Percentiles rank a stretch among this genome's conserved stretches.
Conservation (phyloP, 2,113 vertebrate genomes). For the Himantopus leucocephalus region DNA sequence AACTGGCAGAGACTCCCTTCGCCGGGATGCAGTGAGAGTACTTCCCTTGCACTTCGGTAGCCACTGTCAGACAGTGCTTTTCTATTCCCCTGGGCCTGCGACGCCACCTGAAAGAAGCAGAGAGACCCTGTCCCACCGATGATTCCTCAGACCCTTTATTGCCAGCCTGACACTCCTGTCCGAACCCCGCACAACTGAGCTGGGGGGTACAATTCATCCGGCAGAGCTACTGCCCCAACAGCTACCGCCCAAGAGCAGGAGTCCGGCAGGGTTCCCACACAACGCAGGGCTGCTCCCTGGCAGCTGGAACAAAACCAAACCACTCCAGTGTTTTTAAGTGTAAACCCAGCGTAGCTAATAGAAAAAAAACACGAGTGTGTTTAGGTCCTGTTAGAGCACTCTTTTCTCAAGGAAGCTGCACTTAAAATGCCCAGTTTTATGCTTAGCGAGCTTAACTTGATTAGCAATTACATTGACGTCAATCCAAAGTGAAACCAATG, state of each 20-base stretch:
- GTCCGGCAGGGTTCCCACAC: neutral
- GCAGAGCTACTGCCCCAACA: neutral
- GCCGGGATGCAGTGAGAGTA: neutral
- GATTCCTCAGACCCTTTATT: neutral
- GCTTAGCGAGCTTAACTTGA: neutral
- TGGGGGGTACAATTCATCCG: neutral
- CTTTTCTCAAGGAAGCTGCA: neutral
- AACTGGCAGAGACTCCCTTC: neutral
- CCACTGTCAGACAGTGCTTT: neutral
- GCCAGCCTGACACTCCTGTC: neutral
- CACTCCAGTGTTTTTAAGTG: neutral
- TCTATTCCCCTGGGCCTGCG: neutral
- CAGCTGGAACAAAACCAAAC: neutral
- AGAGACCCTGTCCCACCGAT: neutral
- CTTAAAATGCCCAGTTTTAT: neutral
- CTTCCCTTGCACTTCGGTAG: neutral
- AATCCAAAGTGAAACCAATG: neutral
- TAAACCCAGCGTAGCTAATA: neutral
- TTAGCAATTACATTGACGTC: neutral
- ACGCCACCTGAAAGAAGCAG: neutral
- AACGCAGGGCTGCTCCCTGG: neutral
- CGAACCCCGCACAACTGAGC: neutral
- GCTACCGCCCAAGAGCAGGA: neutral
- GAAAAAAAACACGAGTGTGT: neutral
- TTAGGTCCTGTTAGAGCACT: neutral